Evolutionary conservation across 2,888 invertebrate species (phyloP).

Genomic region (Trilocha varians): DNA sequence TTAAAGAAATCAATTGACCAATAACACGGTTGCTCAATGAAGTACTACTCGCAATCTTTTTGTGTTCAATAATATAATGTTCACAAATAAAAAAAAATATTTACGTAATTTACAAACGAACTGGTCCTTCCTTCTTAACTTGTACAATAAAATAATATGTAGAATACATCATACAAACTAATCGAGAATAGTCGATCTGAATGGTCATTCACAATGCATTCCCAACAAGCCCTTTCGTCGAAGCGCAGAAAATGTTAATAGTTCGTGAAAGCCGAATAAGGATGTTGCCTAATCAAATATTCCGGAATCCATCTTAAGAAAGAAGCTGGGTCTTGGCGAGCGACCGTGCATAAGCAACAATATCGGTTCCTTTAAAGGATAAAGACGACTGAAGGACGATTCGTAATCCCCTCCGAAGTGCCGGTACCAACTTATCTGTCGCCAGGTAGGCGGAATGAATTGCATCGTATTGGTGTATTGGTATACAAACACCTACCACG

Average conservation of each 20-base stretch:
- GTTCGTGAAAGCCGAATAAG: slow-evolving; percentile 53
- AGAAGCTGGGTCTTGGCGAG: slow-evolving; percentile 35
- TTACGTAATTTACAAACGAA: too few species aligned
- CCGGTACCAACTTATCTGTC: slow-evolving; percentile 33
- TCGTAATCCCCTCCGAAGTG: slow-evolving; percentile 49
- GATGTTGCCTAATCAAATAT: slow-evolving; percentile 61
- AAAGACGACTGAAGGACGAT: slow-evolving; percentile 50
- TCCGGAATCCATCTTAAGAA: slow-evolving; percentile 56
- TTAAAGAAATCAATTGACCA: too few species aligned
- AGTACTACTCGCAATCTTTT: too few species aligned
- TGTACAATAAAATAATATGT: background rate
- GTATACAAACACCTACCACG: background rate
- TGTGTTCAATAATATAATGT: too few species aligned
- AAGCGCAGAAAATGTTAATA: slow-evolving; percentile 47
- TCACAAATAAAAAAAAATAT: too few species aligned
- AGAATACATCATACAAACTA: background rate
- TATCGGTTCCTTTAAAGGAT: slow-evolving; percentile 59
- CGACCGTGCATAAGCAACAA: slow-evolving; percentile 58
- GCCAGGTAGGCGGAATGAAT: slow-evolving; percentile 22
- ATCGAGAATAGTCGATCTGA: slow-evolving; percentile 6
- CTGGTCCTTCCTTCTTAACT: background rate
- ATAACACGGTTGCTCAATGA: too few species aligned
- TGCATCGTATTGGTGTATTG: background rate
- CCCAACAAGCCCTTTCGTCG: slow-evolving; percentile 33
- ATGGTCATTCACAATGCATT: slow-evolving; percentile 29